Percentiles rank a stretch among this genome's conserved stretches.
phyloP scores from a whole-genome alignment of 1,140 invertebrate species.

The Steinernema khuongi region DNA sequence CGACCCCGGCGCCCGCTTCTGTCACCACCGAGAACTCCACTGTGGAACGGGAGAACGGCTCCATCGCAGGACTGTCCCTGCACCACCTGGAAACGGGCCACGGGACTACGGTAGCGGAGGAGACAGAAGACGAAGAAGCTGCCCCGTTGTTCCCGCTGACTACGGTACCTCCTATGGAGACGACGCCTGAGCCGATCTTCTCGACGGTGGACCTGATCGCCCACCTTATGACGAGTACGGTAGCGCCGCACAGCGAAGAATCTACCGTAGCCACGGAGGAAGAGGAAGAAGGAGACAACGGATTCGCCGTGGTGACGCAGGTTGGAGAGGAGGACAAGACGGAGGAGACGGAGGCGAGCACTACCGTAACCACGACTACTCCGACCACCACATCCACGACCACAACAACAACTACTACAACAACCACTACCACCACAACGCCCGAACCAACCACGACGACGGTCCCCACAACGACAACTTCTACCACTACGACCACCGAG shows the following conservation, averaged over 20 bases:
- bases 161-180: background rate
- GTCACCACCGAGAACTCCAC: background rate
- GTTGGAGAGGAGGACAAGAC: constrained; percentile 26
- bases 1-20: background rate
- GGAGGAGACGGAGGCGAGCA: constrained; percentile 6
- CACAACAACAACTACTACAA: constrained; percentile 14
- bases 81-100: background rate
- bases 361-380: constrained; percentile 19
- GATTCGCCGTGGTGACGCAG: constrained; percentile 30
- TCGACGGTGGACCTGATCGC: background rate
- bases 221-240: background rate
- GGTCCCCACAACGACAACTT: constrained; percentile 18
- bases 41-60: too few species aligned
- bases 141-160: constrained; percentile 11
- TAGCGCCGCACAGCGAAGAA: constrained; percentile 17
- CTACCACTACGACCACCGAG: background rate
- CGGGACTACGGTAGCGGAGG: background rate
- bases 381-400: constrained; percentile 8
- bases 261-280: constrained; percentile 11
- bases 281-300: constrained; percentile 21
- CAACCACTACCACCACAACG: constrained; percentile 15
- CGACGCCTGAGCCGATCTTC: background rate
- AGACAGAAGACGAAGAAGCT: background rate
- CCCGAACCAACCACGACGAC: constrained; percentile 21
- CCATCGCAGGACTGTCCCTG: background rate